Percentiles rank a stretch among this genome's conserved stretches.
Conservation (phyloP, 2,888 invertebrate genomes). For the Isoperla grammatica region DNA sequence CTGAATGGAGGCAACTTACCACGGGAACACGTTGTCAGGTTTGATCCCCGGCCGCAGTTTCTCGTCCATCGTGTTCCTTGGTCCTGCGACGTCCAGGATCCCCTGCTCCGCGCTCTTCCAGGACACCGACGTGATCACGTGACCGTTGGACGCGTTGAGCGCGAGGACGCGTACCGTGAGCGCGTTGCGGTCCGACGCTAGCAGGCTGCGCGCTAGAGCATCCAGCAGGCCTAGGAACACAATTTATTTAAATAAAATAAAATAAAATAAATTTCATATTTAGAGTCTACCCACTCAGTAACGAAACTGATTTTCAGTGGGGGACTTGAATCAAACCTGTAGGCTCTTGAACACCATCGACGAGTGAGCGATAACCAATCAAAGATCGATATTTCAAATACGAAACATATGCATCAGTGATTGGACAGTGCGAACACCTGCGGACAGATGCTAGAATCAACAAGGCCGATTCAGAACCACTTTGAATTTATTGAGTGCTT, state of each 20-base stretch:
- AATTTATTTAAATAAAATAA: neutral
- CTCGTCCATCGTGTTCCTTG: conserved; percentile 43
- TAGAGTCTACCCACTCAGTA: too few relatives aligned
- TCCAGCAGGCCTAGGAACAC: conserved; percentile 44
- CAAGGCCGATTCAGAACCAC: too few relatives aligned
- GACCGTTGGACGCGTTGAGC: conserved; percentile 55
- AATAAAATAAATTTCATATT: too few relatives aligned
- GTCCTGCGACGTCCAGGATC: conserved; percentile 33
- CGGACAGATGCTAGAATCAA: too few relatives aligned
- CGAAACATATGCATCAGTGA: too few relatives aligned
- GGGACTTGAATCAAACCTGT: too few relatives aligned
- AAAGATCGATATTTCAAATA: too few relatives aligned
- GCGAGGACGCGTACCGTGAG: conserved; percentile 56
- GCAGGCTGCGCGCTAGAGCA: conserved; percentile 66
- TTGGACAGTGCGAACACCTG: too few relatives aligned
- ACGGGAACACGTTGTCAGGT: conserved; percentile 45
- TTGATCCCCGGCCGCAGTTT: conserved; percentile 44
- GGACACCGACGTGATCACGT: conserved; percentile 54
- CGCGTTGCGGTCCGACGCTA: conserved; percentile 55
- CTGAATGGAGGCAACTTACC: conserved; percentile 41
- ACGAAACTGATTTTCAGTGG: too few relatives aligned
- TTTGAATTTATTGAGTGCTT: too few relatives aligned
- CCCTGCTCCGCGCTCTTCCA: conserved; percentile 44
- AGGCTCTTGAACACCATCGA: too few relatives aligned
- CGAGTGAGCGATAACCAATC: too few relatives aligned